Conservation (phyloP, 2,797 vertebrate species). For the Takifugu rubripes region DNA sequence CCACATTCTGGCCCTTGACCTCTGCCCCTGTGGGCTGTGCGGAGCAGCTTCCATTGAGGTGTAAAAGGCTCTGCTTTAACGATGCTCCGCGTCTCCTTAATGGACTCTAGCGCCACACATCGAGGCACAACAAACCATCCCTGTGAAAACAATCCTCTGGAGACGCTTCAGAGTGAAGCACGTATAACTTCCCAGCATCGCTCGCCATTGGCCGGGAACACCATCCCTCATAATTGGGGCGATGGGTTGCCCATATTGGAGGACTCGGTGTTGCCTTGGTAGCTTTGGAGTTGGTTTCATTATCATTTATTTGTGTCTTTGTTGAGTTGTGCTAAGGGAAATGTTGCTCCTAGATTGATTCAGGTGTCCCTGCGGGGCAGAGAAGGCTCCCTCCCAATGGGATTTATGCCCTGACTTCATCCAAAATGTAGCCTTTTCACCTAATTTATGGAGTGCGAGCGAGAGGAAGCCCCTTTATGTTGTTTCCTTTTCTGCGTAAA, state of each 20-base stretch:
- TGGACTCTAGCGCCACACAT: slow-evolving; percentile 25
- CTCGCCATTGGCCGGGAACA: background rate
- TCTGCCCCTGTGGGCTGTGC: slow-evolving; percentile 19
- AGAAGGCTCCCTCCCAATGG: slow-evolving; percentile 4
- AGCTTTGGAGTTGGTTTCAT: too few relatives aligned
- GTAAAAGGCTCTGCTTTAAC: slow-evolving; percentile 21
- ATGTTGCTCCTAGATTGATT: too few relatives aligned
- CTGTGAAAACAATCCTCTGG: slow-evolving; percentile 20
- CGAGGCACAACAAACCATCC: slow-evolving; percentile 16
- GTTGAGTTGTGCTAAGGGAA: too few relatives aligned
- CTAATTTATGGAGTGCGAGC: slow-evolving; percentile 49
- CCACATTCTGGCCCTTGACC: slow-evolving; percentile 47
- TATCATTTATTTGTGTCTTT: too few relatives aligned
- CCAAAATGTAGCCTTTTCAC: slow-evolving; percentile 5
- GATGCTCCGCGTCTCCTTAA: slow-evolving; percentile 23
- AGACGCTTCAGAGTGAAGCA: slow-evolving; percentile 23
- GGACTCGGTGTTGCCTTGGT: too few relatives aligned
- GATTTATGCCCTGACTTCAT: slow-evolving; percentile 5
- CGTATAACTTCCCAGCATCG: background rate
- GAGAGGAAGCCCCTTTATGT: slow-evolving; percentile 51
- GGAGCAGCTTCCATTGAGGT: slow-evolving; percentile 22
- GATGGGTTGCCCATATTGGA: too few relatives aligned
- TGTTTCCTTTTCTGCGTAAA: slow-evolving; percentile 38
- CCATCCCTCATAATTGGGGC: too few relatives aligned
- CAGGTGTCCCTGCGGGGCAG: background rate